Percentiles rank a stretch among this genome's conserved stretches.
phyloP scores from a whole-genome alignment of 2,113 vertebrate species.

The Camelus bactrianus region DNA sequence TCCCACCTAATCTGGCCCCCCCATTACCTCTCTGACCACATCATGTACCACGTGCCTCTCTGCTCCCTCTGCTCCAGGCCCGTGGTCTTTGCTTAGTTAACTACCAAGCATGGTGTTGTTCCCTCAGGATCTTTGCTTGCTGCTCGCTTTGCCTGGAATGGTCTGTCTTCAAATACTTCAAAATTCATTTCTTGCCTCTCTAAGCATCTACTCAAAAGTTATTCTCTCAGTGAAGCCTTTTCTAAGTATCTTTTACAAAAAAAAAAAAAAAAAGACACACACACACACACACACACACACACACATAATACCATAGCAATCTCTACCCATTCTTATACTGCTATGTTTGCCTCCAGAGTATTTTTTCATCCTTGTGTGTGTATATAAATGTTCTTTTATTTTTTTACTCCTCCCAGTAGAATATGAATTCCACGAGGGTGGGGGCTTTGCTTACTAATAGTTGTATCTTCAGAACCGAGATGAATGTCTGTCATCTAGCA shows the following conservation, averaged over 20 bases:
- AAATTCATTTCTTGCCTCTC: not conserved
- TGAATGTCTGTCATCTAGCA: not conserved
- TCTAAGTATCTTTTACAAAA: not conserved
- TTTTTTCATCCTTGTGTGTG: not conserved
- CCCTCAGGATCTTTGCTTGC: not conserved
- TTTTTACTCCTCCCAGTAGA: not conserved
- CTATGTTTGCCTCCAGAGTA: not conserved
- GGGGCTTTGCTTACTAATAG: not conserved
- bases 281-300: too few species aligned
- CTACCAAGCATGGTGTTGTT: too few species aligned
- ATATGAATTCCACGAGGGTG: not conserved
- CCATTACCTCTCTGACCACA: not conserved
- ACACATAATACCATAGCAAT: not conserved
- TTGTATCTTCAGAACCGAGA: too few species aligned
- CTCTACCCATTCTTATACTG: not conserved
- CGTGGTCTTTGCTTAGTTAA: not conserved
- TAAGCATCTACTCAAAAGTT: not conserved
- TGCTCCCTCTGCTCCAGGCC: not conserved
- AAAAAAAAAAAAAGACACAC: not conserved
- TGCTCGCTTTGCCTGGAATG: not conserved
- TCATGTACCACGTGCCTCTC: rapidly evolving
- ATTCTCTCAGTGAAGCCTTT: not conserved
- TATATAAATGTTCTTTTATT: not conserved
- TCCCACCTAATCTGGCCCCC: too few species aligned
- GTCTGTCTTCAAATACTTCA: not conserved